Evolutionary conservation across 2,888 invertebrate genomes (phyloP).

Genomic region (Pristionchus japonicus): DNA sequence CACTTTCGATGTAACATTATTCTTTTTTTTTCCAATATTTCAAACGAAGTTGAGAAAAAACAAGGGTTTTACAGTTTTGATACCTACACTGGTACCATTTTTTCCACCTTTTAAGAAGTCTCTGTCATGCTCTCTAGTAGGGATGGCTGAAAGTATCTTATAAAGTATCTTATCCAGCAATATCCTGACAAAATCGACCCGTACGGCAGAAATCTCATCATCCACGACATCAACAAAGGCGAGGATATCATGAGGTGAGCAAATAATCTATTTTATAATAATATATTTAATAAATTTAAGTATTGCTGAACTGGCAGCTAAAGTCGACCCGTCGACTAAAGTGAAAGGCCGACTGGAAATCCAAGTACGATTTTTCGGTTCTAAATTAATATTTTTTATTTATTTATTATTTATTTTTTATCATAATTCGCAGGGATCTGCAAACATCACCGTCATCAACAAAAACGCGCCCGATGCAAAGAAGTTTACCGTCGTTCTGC

Average conservation of each 20-base stretch:
- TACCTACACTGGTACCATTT: too few relatives aligned
- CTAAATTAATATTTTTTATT: too few relatives aligned
- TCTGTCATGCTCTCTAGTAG: too few relatives aligned
- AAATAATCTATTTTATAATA: neutral
- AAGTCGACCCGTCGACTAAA: neutral
- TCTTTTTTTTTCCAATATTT: neutral
- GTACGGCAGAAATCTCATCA: neutral
- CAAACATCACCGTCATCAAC: neutral
- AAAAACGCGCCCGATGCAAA: neutral
- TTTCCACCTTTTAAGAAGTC: too few relatives aligned
- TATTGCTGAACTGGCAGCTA: neutral
- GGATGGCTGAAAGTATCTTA: too few relatives aligned
- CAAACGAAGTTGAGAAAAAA: neutral
- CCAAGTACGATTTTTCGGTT: neutral
- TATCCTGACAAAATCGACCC: neutral
- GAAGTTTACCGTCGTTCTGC: neutral
- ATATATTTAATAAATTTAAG: neutral
- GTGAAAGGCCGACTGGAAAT: neutral
- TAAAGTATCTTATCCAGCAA: neutral
- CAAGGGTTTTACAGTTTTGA: too few relatives aligned
- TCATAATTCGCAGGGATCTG: neutral
- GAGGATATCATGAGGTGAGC: neutral
- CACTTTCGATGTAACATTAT: neutral
- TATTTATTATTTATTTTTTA: neutral
- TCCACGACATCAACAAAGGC: neutral